These are phyloP conservation scores for Fragum fragum DNA, from an alignment of 2,888 invertebrate species.

Conservation along the genomic window DNA sequence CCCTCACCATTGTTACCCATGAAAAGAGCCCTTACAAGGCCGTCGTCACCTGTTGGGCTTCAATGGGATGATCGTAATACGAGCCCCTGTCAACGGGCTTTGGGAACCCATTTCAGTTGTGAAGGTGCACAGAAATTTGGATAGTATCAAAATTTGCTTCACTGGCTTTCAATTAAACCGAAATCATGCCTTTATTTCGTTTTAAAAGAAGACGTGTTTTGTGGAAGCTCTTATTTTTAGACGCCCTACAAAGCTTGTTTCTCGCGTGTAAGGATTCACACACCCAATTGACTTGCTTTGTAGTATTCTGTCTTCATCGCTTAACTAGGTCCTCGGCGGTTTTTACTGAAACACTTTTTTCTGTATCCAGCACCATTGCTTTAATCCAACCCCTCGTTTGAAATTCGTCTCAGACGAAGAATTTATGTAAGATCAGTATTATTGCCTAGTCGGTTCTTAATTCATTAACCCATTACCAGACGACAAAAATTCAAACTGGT, in stretches of 20 bases:
- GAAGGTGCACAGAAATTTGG: slow-evolving; percentile 20
- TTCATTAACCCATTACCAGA: no score
- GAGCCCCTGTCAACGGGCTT: slow-evolving; percentile 44
- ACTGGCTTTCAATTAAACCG: slow-evolving; percentile 52
- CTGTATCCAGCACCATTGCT: no score
- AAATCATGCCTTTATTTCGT: slow-evolving; percentile 6
- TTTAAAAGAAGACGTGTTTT: neutral
- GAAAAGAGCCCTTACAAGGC: slow-evolving; percentile 39
- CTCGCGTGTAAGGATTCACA: neutral
- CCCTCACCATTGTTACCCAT: slow-evolving; percentile 47
- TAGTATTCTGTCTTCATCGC: neutral
- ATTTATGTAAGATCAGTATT: no score
- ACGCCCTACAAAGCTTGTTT: neutral
- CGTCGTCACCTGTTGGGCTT: slow-evolving; percentile 61
- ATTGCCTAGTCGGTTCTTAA: no score
- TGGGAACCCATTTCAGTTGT: slow-evolving; percentile 36
- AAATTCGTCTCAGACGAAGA: no score
- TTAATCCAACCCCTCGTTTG: no score
- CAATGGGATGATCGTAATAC: slow-evolving; percentile 48
- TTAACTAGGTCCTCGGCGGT: no score
- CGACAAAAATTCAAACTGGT: no score
- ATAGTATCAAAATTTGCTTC: slow-evolving; percentile 40
- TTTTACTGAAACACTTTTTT: no score
- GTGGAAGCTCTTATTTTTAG: neutral
- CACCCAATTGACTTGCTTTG: neutral